phyloP scores from a whole-genome alignment of 2,113 vertebrate species.

The Menidia beryllina region DNA sequence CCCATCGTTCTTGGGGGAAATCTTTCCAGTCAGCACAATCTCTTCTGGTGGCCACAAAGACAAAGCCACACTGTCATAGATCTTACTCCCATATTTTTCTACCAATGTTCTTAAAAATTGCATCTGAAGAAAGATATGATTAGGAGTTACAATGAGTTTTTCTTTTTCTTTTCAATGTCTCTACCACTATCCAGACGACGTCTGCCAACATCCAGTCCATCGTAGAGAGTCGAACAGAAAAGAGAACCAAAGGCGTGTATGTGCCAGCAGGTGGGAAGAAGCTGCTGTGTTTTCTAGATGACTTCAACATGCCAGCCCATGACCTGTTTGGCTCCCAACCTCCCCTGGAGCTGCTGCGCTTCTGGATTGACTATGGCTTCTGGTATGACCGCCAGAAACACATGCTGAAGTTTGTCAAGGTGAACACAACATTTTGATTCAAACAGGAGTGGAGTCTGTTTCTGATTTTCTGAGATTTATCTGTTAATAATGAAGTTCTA shows the following conservation, averaged over 20 bases:
- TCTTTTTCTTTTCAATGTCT: neutral
- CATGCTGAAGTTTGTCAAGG: slow-evolving; percentile 86
- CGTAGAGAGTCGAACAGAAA: slow-evolving; percentile 88
- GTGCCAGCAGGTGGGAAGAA: slow-evolving; percentile 87
- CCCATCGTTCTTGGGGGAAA: slow-evolving; percentile 55
- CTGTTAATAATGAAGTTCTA: neutral
- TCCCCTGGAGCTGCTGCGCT: slow-evolving; percentile 88
- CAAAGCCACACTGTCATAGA: too few species aligned
- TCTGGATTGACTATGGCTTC: slow-evolving; percentile 92
- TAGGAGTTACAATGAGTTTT: too few species aligned
- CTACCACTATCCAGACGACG: slow-evolving; percentile 83
- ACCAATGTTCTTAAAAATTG: too few species aligned
- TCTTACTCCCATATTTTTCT: too few species aligned
- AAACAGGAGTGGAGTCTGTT: neutral
- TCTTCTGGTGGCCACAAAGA: too few species aligned
- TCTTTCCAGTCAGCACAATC: neutral
- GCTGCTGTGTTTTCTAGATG: slow-evolving; percentile 89
- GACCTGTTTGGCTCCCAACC: slow-evolving; percentile 90
- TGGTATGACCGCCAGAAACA: slow-evolving; percentile 90
- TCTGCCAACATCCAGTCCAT: slow-evolving; percentile 88
- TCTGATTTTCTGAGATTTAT: too few species aligned
- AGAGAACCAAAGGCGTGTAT: slow-evolving; percentile 87
- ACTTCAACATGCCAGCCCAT: slow-evolving; percentile 90
- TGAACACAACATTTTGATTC: slow-evolving; percentile 56
- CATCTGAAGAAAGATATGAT: too few species aligned